phyloP scores from a whole-genome alignment of 2,797 vertebrate species.

The Halcyon badia region DNA sequence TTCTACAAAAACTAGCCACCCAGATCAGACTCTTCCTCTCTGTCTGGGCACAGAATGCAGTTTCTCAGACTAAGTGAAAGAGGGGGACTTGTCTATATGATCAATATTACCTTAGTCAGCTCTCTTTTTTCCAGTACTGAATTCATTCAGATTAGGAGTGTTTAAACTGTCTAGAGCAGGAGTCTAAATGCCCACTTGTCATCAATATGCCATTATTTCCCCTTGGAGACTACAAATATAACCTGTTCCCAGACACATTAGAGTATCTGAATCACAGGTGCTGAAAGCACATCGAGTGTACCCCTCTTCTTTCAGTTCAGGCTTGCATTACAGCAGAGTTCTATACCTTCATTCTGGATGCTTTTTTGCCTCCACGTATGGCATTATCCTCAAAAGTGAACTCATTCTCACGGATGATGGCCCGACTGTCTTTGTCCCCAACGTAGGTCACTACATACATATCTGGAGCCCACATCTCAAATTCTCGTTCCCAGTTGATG shows the following conservation, averaged over 20 bases:
- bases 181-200: neutral
- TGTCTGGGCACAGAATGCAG: neutral
- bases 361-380: slow-evolving; percentile 96
- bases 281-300: neutral
- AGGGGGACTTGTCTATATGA: neutral
- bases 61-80: neutral
- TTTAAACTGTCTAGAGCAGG: neutral
- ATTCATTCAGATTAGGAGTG: neutral
- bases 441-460: slow-evolving; percentile 98
- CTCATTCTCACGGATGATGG: slow-evolving; percentile 97
- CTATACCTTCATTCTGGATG: slow-evolving; percentile 95
- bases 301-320: neutral
- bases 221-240: neutral
- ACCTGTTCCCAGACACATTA: neutral
- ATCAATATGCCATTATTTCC: neutral
- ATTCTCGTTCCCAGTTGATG: slow-evolving; percentile 99
- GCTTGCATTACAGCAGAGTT: neutral
- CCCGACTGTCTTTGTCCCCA: slow-evolving; percentile 97
- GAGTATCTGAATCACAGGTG: neutral
- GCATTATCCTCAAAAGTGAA: slow-evolving; percentile 98
- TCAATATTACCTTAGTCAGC: neutral
- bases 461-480: slow-evolving; percentile 99
- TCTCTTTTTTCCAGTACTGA: neutral
- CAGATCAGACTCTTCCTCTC: neutral
- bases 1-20: neutral